Evolutionary conservation across 1,140 invertebrate genomes (phyloP).

Genomic region (Eurosta solidaginis): DNA sequence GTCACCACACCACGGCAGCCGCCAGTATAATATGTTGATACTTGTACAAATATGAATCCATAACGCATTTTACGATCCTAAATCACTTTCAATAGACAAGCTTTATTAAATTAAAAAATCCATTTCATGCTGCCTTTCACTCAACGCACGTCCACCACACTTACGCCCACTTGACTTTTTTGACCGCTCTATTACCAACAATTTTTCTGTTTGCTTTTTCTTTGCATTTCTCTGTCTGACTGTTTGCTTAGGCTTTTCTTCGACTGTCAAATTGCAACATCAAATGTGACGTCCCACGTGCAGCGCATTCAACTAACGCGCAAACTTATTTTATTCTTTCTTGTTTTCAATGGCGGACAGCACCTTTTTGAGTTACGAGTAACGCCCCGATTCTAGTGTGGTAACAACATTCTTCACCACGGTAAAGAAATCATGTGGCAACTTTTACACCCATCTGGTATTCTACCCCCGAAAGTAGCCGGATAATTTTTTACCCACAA

Average conservation of each 20-base stretch:
- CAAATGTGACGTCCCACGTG: background rate
- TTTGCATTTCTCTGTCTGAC: background rate
- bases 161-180: background rate
- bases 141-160: background rate
- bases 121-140: background rate
- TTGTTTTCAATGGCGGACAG: slow-evolving; percentile 1
- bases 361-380: background rate
- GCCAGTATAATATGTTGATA: too few relatives aligned
- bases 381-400: background rate
- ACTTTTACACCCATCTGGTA: too few relatives aligned
- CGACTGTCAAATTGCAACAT: background rate
- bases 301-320: background rate
- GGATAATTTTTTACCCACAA: too few relatives aligned
- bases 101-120: slow-evolving; percentile 5
- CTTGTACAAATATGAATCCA: too few relatives aligned
- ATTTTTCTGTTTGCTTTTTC: background rate
- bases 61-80: too few relatives aligned
- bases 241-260: background rate
- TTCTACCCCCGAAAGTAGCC: too few relatives aligned
- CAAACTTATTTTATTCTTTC: background rate
- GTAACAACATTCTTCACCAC: too few relatives aligned
- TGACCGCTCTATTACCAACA: slow-evolving; percentile 2
- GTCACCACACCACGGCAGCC: too few relatives aligned
- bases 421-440: too few relatives aligned
- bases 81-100: too few relatives aligned